Evolutionary conservation across 2,888 invertebrate genomes (phyloP).

Genomic region (Andrena bucephala): DNA sequence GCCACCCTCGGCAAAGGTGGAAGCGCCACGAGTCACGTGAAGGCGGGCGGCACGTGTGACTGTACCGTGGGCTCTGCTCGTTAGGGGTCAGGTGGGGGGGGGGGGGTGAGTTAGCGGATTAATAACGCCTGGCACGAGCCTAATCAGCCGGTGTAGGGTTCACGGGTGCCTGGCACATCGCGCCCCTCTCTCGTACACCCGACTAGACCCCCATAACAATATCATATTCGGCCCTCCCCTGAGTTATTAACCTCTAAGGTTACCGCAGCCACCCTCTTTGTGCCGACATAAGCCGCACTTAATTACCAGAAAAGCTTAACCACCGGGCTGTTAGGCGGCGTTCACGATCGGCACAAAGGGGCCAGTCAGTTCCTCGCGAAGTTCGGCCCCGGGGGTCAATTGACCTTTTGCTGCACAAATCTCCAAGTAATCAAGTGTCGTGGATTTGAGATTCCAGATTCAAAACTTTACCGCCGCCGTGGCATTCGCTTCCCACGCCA

Average conservation of each 20-base stretch:
- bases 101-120: constrained; percentile 80
- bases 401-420: neutral
- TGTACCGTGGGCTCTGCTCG: constrained; percentile 65
- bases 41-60: constrained; percentile 66
- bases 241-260: constrained; percentile 84
- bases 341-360: constrained; percentile 43
- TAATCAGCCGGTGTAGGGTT: constrained; percentile 82
- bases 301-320: constrained; percentile 81
- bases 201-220: constrained; percentile 80
- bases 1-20: constrained; percentile 44
- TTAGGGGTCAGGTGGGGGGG: constrained; percentile 64
- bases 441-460: no score
- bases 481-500: neutral
- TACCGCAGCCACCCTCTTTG: constrained; percentile 79
- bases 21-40: constrained; percentile 62
- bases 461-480: no score
- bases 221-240: constrained; percentile 81
- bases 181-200: constrained; percentile 49
- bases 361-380: constrained; percentile 28
- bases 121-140: constrained; percentile 83
- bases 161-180: constrained; percentile 73
- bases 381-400: neutral
- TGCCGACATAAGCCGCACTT: constrained; percentile 78
- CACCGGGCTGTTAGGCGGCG: constrained; percentile 64
- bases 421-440: neutral